Percentiles rank a stretch among this genome's conserved stretches.
Conservation (phyloP, 1,140 invertebrate species). For the Drosophila sechellia region DNA sequence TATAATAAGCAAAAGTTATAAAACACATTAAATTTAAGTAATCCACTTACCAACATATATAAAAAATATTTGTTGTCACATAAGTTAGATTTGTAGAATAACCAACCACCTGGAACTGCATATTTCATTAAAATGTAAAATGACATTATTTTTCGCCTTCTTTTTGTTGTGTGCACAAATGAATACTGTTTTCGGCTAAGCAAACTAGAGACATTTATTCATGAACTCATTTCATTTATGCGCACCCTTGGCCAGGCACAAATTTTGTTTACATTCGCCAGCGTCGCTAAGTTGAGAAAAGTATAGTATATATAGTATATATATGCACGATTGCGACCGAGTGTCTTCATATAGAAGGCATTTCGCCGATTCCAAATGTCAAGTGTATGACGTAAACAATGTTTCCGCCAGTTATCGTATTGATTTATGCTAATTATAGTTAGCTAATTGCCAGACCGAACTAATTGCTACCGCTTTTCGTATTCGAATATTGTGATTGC, state of each 20-base stretch:
- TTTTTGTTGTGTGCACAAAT: slow-evolving; percentile 6
- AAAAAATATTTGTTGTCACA: no score
- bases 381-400: slow-evolving; percentile 65
- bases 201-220: slow-evolving; percentile 43
- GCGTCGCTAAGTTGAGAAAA: slow-evolving; percentile 36
- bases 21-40: no score
- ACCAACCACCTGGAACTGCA: background rate
- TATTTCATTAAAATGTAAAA: slow-evolving; percentile 2
- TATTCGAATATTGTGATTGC: slow-evolving; percentile 31
- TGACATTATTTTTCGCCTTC: background rate
- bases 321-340: slow-evolving; percentile 17
- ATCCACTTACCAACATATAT: no score
- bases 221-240: slow-evolving; percentile 48
- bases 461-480: slow-evolving; percentile 10
- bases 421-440: slow-evolving; percentile 34
- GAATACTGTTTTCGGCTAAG: slow-evolving; percentile 30
- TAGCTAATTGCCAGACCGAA: slow-evolving; percentile 20
- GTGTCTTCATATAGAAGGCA: slow-evolving; percentile 15
- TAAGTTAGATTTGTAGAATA: background rate
- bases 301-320: slow-evolving; percentile 13
- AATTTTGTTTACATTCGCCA: slow-evolving; percentile 66
- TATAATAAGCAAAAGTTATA: no score
- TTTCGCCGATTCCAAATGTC: slow-evolving; percentile 61
- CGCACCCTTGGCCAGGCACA: slow-evolving; percentile 43
- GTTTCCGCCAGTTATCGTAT: slow-evolving; percentile 47